Evolutionary conservation across 2,113 vertebrate genomes (phyloP).

Genomic region (Glareola pratincola): DNA sequence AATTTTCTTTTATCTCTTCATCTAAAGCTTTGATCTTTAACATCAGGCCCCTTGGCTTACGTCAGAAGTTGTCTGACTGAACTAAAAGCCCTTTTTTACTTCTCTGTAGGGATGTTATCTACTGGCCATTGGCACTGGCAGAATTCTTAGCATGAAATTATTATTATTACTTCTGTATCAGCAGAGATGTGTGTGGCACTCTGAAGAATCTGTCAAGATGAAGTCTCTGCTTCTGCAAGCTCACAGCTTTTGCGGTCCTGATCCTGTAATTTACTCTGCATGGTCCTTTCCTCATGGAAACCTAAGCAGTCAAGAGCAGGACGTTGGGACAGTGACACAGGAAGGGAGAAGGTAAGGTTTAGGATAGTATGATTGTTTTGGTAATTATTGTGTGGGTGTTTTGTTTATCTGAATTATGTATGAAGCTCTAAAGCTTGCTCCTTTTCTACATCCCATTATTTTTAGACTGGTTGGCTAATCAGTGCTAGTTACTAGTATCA

Average conservation of each 20-base stretch:
- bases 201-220: constrained; percentile 47
- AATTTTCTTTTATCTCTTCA: neutral
- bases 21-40: neutral
- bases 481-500: neutral
- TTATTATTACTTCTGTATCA: constrained; percentile 57
- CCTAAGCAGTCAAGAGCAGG: constrained; percentile 36
- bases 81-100: neutral
- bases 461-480: neutral
- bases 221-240: constrained; percentile 23
- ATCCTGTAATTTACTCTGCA: constrained; percentile 13
- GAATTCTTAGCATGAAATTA: constrained; percentile 55
- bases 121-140: neutral
- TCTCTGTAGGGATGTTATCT: neutral
- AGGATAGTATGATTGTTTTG: neutral
- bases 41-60: neutral
- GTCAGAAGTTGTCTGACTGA: neutral
- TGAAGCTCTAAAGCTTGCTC: neutral
- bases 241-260: neutral
- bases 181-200: constrained; percentile 45
- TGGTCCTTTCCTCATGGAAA: constrained; percentile 32
- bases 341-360: constrained; percentile 46
- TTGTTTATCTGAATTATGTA: neutral
- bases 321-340: constrained; percentile 1
- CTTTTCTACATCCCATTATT: neutral
- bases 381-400: neutral